A percentile compares a stretch with the other conserved stretches of the same genome.
Evolutionary conservation across 2,113 vertebrate species (phyloP).

Genomic region (Asarcornis scutulata): DNA sequence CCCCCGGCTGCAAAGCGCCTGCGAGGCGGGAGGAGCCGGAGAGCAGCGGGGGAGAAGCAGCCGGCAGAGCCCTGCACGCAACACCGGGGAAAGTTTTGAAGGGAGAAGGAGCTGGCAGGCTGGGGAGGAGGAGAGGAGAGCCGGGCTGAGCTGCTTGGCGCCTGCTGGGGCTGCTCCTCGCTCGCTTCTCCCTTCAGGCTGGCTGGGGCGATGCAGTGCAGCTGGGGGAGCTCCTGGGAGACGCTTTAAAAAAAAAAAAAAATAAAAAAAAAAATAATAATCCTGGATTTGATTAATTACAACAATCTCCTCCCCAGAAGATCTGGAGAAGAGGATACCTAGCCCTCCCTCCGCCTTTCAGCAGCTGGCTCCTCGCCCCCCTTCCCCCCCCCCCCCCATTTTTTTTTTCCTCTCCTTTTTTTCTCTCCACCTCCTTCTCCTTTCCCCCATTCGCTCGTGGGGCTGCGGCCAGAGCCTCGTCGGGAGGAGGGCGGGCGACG

Average conservation of each 20-base stretch:
- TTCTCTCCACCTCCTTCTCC: slow-evolving; percentile 11
- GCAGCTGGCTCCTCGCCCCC: slow-evolving; percentile 17
- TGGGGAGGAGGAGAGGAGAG: neutral
- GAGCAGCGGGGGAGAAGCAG: neutral
- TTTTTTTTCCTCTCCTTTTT: neutral
- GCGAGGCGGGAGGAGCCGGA: neutral
- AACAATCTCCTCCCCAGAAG: slow-evolving; percentile 41
- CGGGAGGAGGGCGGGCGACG: slow-evolving; percentile 2
- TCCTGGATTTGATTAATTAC: slow-evolving; percentile 51
- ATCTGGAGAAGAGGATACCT: slow-evolving; percentile 56
- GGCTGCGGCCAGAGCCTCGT: slow-evolving; percentile 45
- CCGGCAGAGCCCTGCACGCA: neutral
- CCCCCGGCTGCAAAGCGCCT: neutral
- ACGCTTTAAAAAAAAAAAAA: neutral
- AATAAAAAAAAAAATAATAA: neutral
- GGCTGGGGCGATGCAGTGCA: slow-evolving; percentile 34
- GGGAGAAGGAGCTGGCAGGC: neutral
- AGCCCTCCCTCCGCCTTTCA: slow-evolving; percentile 40
- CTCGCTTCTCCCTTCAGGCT: slow-evolving; percentile 2
- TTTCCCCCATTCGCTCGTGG: neutral
- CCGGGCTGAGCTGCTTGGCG: neutral
- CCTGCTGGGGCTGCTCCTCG: neutral
- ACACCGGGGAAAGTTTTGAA: slow-evolving; percentile 35
- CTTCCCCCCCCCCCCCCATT: neutral
- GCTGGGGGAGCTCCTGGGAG: slow-evolving; percentile 36